Percentiles rank a stretch among this genome's conserved stretches.
These are phyloP conservation scores for Propithecus deckenii DNA, from an alignment of 2,797 vertebrate species.

Conservation along the genomic window DNA sequence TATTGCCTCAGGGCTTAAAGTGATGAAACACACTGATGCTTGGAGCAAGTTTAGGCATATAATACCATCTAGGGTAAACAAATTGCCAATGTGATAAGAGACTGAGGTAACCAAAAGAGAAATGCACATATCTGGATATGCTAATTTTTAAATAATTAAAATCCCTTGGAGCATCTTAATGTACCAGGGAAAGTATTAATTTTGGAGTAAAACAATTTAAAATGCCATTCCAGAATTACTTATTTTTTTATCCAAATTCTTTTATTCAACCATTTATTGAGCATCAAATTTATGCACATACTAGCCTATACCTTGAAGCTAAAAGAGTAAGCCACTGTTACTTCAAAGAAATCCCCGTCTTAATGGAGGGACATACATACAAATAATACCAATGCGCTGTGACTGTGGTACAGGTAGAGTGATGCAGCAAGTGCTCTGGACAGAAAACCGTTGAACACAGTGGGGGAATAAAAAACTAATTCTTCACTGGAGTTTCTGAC, in stretches of 20 bases:
- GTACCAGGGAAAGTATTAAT: neutral
- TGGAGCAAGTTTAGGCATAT: neutral
- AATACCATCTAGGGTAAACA: neutral
- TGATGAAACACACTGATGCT: neutral
- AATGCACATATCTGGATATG: neutral
- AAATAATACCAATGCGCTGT: neutral
- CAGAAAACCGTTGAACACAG: neutral
- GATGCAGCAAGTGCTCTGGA: neutral
- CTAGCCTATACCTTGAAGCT: neutral
- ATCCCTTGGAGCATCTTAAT: neutral
- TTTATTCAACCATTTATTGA: neutral
- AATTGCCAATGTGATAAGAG: neutral
- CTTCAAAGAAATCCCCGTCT: neutral
- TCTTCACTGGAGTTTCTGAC: neutral
- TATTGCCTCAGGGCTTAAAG: neutral
- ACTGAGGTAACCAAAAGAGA: neutral
- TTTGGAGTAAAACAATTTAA: neutral
- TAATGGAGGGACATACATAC: neutral
- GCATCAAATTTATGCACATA: neutral
- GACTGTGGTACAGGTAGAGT: neutral
- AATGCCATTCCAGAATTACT: neutral
- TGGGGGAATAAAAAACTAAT: neutral
- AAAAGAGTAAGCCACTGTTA: neutral
- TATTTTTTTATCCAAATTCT: conserved; percentile 9
- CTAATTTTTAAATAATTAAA: neutral